Percentiles rank a stretch among this genome's conserved stretches.
Evolutionary conservation across 2,113 vertebrate genomes (phyloP).

Genomic region (Halcyon malimbica): DNA sequence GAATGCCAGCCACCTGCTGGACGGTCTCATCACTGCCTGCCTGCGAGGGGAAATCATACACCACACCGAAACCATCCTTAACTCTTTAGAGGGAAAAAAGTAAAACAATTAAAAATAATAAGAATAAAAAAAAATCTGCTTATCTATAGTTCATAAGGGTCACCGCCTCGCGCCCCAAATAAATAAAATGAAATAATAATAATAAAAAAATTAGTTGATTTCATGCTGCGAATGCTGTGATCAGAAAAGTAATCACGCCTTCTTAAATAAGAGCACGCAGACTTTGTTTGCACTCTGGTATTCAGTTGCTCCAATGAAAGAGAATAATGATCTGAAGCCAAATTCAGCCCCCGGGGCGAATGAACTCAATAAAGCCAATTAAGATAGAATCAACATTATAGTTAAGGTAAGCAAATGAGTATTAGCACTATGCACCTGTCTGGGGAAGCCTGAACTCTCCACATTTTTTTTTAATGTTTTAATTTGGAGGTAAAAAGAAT

Average conservation of each 20-base stretch:
- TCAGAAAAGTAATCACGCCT: not conserved
- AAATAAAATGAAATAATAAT: not conserved
- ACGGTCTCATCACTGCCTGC: constrained; percentile 52
- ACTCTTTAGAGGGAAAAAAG: not conserved
- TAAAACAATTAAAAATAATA: no score
- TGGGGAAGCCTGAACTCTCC: not conserved
- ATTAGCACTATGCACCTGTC: not conserved
- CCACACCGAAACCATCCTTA: not conserved
- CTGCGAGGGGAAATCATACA: no score
- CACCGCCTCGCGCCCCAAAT: not conserved
- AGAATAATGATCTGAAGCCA: not conserved
- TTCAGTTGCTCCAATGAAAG: not conserved
- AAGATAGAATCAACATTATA: not conserved
- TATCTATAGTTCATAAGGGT: not conserved
- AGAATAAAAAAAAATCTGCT: not conserved
- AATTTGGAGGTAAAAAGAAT: not conserved
- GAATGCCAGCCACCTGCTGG: constrained; percentile 80
- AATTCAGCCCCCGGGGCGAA: not conserved
- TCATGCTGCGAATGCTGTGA: not conserved
- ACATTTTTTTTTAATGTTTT: not conserved
- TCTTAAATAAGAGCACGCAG: not conserved
- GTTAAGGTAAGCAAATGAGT: not conserved
- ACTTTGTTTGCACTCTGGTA: not conserved
- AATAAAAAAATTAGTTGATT: not conserved
- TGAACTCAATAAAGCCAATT: not conserved